Evolutionary conservation across 2,797 vertebrate genomes (phyloP).

Genomic region (Alauda arvensis): DNA sequence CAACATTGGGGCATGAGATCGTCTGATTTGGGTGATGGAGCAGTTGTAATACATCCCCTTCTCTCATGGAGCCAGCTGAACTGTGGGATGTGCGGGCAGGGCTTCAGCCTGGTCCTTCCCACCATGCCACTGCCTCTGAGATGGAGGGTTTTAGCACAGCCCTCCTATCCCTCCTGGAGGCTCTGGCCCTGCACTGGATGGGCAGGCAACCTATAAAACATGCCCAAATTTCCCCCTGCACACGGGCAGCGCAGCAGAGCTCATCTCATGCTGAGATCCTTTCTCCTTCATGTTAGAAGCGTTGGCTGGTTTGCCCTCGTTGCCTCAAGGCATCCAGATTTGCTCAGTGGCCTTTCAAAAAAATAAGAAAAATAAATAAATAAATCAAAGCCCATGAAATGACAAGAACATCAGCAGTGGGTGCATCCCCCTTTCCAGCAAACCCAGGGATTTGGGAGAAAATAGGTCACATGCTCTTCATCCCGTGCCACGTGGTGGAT

Average conservation of each 20-base stretch:
- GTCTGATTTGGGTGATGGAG: not conserved
- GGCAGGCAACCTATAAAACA: not conserved
- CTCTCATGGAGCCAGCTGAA: not conserved
- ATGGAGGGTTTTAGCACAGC: not conserved
- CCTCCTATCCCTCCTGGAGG: not conserved
- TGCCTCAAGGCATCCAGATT: constrained; percentile 63
- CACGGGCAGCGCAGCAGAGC: fast-evolving
- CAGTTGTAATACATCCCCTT: not conserved
- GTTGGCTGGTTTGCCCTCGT: not conserved
- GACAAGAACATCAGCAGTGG: constrained; percentile 62
- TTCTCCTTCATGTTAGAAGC: constrained; percentile 15
- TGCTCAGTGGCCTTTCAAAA: constrained; percentile 61
- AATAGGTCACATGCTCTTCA: constrained; percentile 78
- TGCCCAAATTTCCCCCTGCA: not conserved
- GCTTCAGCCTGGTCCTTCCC: not conserved
- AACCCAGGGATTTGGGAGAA: constrained; percentile 73
- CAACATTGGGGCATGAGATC: fast-evolving
- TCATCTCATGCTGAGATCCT: not conserved
- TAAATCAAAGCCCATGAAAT: constrained; percentile 55
- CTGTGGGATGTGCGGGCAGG: not conserved
- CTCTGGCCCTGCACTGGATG: fast-evolving
- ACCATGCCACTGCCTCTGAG: not conserved
- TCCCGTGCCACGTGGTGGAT: constrained; percentile 77
- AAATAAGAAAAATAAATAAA: not conserved
- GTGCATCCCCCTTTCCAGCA: constrained; percentile 64